A percentile compares a stretch with the other conserved stretches of the same genome.
Conservation (phyloP, 1,140 invertebrate species). For the Notospermus geniculatus region DNA sequence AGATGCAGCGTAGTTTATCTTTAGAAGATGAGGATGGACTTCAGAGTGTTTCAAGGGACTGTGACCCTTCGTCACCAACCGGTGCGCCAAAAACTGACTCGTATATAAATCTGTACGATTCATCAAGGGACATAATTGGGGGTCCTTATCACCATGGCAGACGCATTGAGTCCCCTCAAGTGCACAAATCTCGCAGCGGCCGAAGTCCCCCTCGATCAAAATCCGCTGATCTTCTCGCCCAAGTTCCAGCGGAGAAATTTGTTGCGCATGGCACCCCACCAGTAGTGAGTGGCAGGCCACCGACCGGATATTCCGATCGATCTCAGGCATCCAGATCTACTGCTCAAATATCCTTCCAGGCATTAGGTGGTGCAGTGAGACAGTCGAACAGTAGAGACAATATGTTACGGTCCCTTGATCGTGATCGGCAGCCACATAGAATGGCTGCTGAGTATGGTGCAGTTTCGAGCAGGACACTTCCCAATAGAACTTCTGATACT, state of each 20-base stretch:
- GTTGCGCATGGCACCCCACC: too few relatives aligned
- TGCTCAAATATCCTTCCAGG: neutral
- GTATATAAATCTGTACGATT: constrained; percentile 85
- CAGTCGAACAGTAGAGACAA: neutral
- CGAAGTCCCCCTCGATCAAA: neutral
- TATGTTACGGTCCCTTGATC: constrained; percentile 1
- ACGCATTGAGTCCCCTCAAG: neutral
- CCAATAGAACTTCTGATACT: neutral
- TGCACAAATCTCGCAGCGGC: neutral
- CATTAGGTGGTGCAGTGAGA: neutral
- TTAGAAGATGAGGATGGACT: constrained; percentile 15
- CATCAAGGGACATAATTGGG: constrained; percentile 25
- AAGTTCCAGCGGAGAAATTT: neutral
- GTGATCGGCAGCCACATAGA: neutral
- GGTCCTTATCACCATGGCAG: constrained; percentile 20
- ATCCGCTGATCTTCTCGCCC: constrained; percentile 6
- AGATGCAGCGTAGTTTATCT: constrained; percentile 17
- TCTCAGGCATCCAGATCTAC: neutral
- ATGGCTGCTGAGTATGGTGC: neutral
- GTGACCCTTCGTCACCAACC: constrained; percentile 82
- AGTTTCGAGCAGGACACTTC: neutral
- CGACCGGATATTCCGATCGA: neutral
- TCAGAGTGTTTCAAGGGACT: constrained; percentile 62
- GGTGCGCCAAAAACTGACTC: constrained; percentile 80
- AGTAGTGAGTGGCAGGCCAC: neutral